Evolutionary conservation across 2,113 vertebrate genomes (phyloP).

Genomic region (Ptyas mucosa): DNA sequence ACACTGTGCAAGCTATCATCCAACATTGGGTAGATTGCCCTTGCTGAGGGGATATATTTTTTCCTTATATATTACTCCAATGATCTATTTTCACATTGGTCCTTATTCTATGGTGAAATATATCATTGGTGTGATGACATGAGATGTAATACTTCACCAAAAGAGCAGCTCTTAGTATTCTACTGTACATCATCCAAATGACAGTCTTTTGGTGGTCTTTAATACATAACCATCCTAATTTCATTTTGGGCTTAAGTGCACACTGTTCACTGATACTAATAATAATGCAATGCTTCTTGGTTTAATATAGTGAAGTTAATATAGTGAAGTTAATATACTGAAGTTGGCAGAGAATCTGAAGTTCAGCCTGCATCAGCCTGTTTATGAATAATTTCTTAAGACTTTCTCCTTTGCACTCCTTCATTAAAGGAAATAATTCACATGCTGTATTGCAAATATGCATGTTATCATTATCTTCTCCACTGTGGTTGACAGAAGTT

Average conservation of each 20-base stretch:
- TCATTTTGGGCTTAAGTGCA: slow-evolving; percentile 55
- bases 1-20: slow-evolving; percentile 11
- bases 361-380: slow-evolving; percentile 37
- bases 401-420: slow-evolving; percentile 34
- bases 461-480: slow-evolving; percentile 16
- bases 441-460: slow-evolving; percentile 1
- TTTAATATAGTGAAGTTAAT: slow-evolving; percentile 45
- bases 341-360: slow-evolving; percentile 47
- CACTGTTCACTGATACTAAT: slow-evolving; percentile 60
- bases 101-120: slow-evolving; percentile 51
- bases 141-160: slow-evolving; percentile 58
- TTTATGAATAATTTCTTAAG: slow-evolving; percentile 40
- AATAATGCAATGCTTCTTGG: slow-evolving; percentile 53
- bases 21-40: slow-evolving; percentile 9
- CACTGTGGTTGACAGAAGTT: background rate
- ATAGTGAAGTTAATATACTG: slow-evolving; percentile 38
- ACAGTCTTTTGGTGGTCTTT: slow-evolving; percentile 59
- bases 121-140: slow-evolving; percentile 49
- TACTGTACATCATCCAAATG: slow-evolving; percentile 56
- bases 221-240: slow-evolving; percentile 56
- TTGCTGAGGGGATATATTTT: slow-evolving; percentile 30
- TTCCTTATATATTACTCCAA: slow-evolving; percentile 38
- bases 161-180: slow-evolving; percentile 62
- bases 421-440: slow-evolving; percentile 44
- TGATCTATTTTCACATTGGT: slow-evolving; percentile 40